Percentiles rank a stretch among this genome's conserved stretches.
Conservation (phyloP, 1,140 invertebrate genomes). For the Scaptodrosophila lebanonensis region DNA sequence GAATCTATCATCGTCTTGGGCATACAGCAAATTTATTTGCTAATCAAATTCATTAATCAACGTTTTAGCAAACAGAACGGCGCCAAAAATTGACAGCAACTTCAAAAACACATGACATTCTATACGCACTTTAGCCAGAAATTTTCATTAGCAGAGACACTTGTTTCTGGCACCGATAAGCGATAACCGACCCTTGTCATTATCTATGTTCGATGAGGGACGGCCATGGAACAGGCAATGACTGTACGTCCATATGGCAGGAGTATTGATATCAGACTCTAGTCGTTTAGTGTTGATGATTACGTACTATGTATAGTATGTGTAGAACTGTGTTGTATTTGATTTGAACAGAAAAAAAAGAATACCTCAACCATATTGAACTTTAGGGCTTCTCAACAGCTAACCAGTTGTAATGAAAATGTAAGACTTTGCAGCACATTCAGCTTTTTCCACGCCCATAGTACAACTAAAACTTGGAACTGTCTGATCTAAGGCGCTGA, state of each 20-base stretch:
- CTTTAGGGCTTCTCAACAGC: conserved; percentile 5
- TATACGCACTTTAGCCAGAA: too few relatives aligned
- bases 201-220: too few relatives aligned
- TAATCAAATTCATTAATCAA: conserved; percentile 28
- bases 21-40: conserved; percentile 16
- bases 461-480: conserved; percentile 7
- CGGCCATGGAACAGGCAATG: too few relatives aligned
- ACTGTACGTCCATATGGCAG: too few relatives aligned
- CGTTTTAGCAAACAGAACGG: conserved; percentile 21
- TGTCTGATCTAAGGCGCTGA: neutral
- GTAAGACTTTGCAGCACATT: neutral
- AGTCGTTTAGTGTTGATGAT: conserved; percentile 15
- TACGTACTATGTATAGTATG: conserved; percentile 28
- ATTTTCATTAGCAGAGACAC: too few relatives aligned
- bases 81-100: neutral
- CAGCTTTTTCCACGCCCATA: conserved; percentile 8
- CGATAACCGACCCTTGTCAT: too few relatives aligned
- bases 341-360: neutral
- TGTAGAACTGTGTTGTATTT: conserved; percentile 1
- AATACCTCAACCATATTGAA: conserved; percentile 43
- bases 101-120: neutral
- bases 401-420: conserved; percentile 1
- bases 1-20: conserved; percentile 28
- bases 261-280: too few relatives aligned
- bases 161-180: too few relatives aligned